A percentile compares a stretch with the other conserved stretches of the same genome.
Conservation (phyloP, 2,113 vertebrate genomes). For the Podarcis cretensis region DNA sequence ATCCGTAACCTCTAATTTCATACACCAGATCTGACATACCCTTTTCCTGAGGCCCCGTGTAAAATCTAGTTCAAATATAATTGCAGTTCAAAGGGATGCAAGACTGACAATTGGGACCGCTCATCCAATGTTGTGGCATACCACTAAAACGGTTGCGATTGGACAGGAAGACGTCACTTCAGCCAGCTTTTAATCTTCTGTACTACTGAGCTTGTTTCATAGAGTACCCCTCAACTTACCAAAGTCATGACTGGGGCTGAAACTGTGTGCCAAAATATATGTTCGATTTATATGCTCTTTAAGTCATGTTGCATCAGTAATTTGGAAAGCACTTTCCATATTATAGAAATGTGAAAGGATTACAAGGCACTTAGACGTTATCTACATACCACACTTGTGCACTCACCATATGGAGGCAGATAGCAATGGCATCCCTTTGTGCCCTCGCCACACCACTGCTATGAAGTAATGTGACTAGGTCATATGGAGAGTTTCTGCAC, state of each 20-base stretch:
- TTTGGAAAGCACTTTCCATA: not conserved
- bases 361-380: not conserved
- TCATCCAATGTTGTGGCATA: not conserved
- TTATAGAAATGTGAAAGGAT: not conserved
- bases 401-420: not conserved
- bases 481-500: not conserved
- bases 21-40: not conserved
- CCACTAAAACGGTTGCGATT: not conserved
- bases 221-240: not conserved
- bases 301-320: not conserved
- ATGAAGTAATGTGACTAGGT: not conserved
- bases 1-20: rapidly evolving
- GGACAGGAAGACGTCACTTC: not conserved
- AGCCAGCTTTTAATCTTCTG: not conserved
- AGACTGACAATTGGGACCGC: not conserved
- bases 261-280: not conserved
- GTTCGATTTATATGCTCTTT: not conserved
- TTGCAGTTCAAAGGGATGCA: not conserved
- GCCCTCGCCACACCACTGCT: not conserved
- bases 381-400: not conserved
- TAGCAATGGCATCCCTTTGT: not conserved
- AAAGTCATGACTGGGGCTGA: not conserved
- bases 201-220: not conserved
- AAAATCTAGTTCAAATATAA: not conserved
- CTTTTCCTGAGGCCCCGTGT: rapidly evolving